Percentiles rank a stretch among this genome's conserved stretches.
Conservation (phyloP, 1,140 invertebrate genomes). For the Antheraea mylitta region DNA sequence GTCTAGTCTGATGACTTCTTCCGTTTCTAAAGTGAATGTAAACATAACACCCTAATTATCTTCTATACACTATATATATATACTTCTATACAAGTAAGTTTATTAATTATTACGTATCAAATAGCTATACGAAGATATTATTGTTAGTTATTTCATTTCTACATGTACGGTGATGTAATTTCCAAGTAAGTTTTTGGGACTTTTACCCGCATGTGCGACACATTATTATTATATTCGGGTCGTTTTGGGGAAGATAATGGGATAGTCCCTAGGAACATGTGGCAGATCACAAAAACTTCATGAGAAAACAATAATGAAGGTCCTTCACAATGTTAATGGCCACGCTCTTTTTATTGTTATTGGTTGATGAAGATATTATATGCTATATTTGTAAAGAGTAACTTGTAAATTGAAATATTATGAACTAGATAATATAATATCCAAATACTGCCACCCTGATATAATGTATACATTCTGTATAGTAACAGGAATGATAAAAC, state of each 20-base stretch:
- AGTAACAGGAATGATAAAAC: too few species aligned
- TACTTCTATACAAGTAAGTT: not conserved
- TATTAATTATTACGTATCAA: not conserved
- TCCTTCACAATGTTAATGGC: not conserved
- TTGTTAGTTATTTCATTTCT: not conserved
- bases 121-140: not conserved
- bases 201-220: slow-evolving; percentile 48
- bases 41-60: not conserved
- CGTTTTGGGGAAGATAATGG: slow-evolving; percentile 19
- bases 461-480: too few species aligned
- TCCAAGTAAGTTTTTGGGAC: slow-evolving; percentile 24
- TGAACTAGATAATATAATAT: too few species aligned
- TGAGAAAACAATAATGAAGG: slow-evolving; percentile 13
- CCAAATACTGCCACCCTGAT: too few species aligned
- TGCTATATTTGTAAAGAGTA: slow-evolving; percentile 28
- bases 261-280: slow-evolving; percentile 48
- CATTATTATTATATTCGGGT: slow-evolving; percentile 35
- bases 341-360: not conserved
- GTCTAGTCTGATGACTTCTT: not conserved
- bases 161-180: not conserved
- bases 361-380: slow-evolving; percentile 20
- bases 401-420: slow-evolving; percentile 16
- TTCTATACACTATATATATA: not conserved
- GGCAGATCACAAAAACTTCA: slow-evolving; percentile 43
- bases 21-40: not conserved